These are phyloP conservation scores for Thysanoteuthis rhombus DNA, from an alignment of 2,888 invertebrate genomes.

Conservation along the genomic window DNA sequence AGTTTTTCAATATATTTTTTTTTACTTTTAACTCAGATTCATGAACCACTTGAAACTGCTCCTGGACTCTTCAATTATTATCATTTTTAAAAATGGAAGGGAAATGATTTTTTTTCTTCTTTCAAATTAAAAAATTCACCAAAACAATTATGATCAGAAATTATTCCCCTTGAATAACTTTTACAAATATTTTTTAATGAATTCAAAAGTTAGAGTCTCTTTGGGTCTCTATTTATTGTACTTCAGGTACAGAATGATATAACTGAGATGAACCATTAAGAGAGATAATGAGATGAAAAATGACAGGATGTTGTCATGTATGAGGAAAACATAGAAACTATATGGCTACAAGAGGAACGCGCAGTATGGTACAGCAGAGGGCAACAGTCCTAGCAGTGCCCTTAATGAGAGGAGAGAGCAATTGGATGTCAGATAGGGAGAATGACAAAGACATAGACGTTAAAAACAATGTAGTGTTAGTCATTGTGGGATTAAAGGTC, in stretches of 20 bases:
- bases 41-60: too few species aligned
- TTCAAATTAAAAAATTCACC: too few species aligned
- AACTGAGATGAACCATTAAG: not conserved
- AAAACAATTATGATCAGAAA: too few species aligned
- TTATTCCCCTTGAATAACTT: too few species aligned
- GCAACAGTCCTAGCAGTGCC: not conserved
- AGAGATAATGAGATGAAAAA: not conserved
- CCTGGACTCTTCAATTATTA: too few species aligned
- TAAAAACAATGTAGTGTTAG: slow-evolving; percentile 16
- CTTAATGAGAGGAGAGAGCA: not conserved
- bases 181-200: too few species aligned
- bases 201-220: too few species aligned
- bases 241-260: not conserved
- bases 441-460: not conserved
- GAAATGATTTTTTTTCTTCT: too few species aligned
- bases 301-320: not conserved
- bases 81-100: too few species aligned
- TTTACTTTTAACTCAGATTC: too few species aligned
- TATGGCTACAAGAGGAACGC: too few species aligned
- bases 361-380: not conserved
- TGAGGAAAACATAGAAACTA: not conserved
- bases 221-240: not conserved
- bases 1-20: not conserved
- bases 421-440: not conserved
- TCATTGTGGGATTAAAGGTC: not conserved